A percentile compares a stretch with the other conserved stretches of the same genome.
Conservation (phyloP, 64 coral and sea anemone genomes). For the Acropora tenuis region DNA sequence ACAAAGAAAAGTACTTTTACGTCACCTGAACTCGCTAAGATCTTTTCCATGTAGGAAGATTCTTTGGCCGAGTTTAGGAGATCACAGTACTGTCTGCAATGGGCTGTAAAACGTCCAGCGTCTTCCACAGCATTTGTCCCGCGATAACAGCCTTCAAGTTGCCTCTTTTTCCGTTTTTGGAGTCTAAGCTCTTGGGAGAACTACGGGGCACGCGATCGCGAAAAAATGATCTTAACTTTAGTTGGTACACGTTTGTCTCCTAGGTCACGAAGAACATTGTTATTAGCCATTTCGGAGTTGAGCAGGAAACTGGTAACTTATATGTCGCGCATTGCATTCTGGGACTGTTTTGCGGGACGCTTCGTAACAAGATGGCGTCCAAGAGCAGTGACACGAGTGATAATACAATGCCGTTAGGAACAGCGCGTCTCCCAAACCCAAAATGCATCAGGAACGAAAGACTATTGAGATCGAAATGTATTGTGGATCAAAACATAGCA, state of each 20-base stretch:
- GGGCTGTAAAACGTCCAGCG: conserved; percentile 9
- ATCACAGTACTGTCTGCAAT: conserved; percentile 5
- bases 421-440: no score
- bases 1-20: neutral
- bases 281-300: neutral
- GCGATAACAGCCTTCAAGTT: neutral
- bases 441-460: no score
- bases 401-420: no score
- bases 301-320: no score
- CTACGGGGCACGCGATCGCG: neutral
- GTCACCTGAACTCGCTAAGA: conserved; percentile 15
- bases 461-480: no score
- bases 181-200: neutral
- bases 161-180: neutral
- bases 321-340: no score
- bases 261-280: neutral
- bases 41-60: conserved; percentile 11
- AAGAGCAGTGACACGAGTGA: no score
- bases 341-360: no score
- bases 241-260: neutral
- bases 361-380: no score
- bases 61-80: conserved; percentile 2
- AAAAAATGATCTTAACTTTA: neutral
- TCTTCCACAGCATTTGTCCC: conserved; percentile 2
- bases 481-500: no score